Evolutionary conservation across 1,140 invertebrate genomes (phyloP), one percentile per base, ranked within the genome.

Genomic region (Dysdera silvatica): DNA sequence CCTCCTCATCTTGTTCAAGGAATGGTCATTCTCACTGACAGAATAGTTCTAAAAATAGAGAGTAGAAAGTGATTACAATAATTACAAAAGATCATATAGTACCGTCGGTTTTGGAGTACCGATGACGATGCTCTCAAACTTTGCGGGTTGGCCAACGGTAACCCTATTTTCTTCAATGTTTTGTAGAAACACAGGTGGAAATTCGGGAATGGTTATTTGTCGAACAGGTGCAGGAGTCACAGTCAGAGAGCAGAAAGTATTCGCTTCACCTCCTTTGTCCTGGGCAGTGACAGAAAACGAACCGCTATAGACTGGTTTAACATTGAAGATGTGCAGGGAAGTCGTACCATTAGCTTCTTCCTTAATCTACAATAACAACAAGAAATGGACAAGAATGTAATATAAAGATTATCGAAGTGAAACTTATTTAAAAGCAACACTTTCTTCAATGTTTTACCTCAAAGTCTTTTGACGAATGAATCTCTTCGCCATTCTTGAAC

Each of bases 251-350:
- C 86, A 85, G 63, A 89, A 87, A 68, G 87, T 87, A 71, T 88
- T 88, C 0, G 85, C 86, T 68, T 89, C 86, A n/a, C 96, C 96
- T 35, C 87, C 88, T 4, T 87, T 82, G 74, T 98, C 98, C 73
- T 96, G 95, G 12, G 94, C 91, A 16, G 97, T 88, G 71, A 94
- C 95, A 0, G 93, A 96, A 76, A 97, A 98, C 43, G 86, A 87
- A 3, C 94, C 95, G 3, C 92, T 88, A 77, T 99, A 95, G 80
- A 97, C 94, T 0, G 92, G 89, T 76, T 93, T 95, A 0, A 95
- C 91, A 80, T 97, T 92, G 51, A 74, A 76, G 28, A 88, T 83
- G 35, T 77, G 79, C 2, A 88, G 71, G 53, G 76, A 80, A 0
- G 82, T 78, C 23, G 77, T 77, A 32, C 85, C 85, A 35, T 58